phyloP scores from a whole-genome alignment of 2,113 vertebrate species.

The Pelodiscus sinensis region DNA sequence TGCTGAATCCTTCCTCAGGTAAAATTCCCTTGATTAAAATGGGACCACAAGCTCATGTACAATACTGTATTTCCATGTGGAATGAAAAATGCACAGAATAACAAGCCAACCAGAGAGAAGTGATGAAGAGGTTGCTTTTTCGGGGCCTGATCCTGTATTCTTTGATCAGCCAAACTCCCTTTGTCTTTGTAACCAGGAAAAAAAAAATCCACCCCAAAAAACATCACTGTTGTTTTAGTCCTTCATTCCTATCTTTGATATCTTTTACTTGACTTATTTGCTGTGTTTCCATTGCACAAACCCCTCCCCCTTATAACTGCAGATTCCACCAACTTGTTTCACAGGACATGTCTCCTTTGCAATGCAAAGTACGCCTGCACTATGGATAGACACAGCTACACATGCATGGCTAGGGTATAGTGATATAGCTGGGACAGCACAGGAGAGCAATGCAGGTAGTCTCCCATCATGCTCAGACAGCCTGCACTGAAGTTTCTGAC shows the following conservation, averaged over 20 bases:
- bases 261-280: neutral
- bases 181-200: neutral
- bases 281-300: neutral
- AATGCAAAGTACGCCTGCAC: neutral
- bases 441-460: neutral
- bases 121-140: neutral
- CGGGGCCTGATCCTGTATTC: neutral
- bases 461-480: neutral
- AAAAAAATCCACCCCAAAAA: neutral
- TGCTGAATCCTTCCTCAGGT: constrained; percentile 32
- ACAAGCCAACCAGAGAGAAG: neutral
- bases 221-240: neutral
- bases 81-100: neutral
- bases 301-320: neutral
- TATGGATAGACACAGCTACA: neutral
- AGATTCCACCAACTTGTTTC: neutral
- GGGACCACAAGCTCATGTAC: neutral
- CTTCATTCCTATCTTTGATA: neutral
- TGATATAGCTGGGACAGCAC: neutral
- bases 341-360: neutral
- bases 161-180: neutral
- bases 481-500: neutral
- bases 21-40: constrained; percentile 37
- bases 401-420: neutral
- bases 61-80: neutral